Evolutionary conservation across 30 jellyfish, hydroid and myxozoan species (phyloP).

Genomic region (Hydra vulgaris): DNA sequence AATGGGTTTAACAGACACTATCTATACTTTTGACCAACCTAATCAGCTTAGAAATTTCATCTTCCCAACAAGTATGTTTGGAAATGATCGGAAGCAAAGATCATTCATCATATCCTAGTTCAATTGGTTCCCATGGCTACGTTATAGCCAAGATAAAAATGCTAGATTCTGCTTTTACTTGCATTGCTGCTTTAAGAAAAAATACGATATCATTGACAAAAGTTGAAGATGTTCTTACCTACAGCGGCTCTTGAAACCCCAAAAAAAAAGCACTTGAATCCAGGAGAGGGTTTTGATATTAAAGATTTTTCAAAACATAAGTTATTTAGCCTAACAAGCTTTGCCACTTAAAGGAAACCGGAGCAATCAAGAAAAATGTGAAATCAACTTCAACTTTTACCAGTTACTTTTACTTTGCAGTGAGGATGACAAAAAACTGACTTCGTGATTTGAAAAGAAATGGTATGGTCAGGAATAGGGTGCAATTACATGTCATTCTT

Average conservation of each 20-base stretch:
- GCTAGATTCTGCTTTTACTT: conserved; percentile 19
- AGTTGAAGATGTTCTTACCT: conserved; percentile 8
- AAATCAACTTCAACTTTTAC: too few relatives aligned
- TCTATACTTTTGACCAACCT: background rate
- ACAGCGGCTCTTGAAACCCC: conserved; percentile 18
- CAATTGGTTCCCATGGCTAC: conserved; percentile 6
- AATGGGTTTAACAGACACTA: background rate
- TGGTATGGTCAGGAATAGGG: too few relatives aligned
- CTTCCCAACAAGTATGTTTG: conserved; percentile 3
- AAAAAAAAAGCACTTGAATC: conserved; percentile 20
- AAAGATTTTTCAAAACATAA: background rate
- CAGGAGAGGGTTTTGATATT: background rate
- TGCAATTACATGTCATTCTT: too few relatives aligned
- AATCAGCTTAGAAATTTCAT: background rate
- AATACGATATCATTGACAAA: background rate
- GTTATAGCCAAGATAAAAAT: conserved; percentile 7
- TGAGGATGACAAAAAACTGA: too few relatives aligned
- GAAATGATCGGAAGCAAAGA: conserved; percentile 11
- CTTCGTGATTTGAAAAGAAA: too few relatives aligned
- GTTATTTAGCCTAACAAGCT: too few relatives aligned
- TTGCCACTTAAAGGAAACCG: too few relatives aligned
- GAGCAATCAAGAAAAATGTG: too few relatives aligned
- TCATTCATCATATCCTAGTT: conserved; percentile 18
- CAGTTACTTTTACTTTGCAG: too few relatives aligned
- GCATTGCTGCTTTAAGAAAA: conserved; percentile 2